Base-by-base conservation (phyloP, 2,797 vertebrate species). In the Amphiprion clarkii region DNA sequence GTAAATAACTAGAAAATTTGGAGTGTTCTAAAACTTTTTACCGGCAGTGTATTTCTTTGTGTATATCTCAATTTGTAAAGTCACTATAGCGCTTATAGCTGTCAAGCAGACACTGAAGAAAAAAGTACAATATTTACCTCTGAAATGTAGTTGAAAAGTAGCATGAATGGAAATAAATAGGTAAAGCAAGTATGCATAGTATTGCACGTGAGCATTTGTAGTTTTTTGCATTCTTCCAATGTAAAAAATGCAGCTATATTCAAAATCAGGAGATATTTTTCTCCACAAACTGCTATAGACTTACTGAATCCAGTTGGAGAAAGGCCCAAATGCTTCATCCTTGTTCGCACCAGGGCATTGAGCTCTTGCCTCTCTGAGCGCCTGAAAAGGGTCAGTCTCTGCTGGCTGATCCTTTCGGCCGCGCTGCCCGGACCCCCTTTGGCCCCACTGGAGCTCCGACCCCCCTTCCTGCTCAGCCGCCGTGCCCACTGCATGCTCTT, bases 401-500 rank as follows among this genome's bases (percentile, higher is more conserved):
- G 96, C 85, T 96, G 95, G 87, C 92, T 96, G 87, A 96, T 96
- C 67, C 95, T 92, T 83, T 96, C 95, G 0, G 96, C 95, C 0
- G 95, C 95, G 1, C 94, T 95, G 12, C 95, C 94, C 0, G 94
- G 85, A 2, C 93, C 94, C 25, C 94, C 94, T 70, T 96, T 96
- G 78, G 94, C 86, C 4, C 90, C 91, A 0, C 89, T 87, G 33
- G 92, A 93, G 25, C 92, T 76, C n/a, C 95, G 93, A 0, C 93
- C 94, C 0, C 96, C 94, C 76, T 96, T 96, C 67, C 96, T 90
- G 89, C 95, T 96, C 66, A 96, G 91, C 25, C 96, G 89, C 11
- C 96, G 93, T 0, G 96, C 96, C 96, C 96, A 96, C 91, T 95
- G 96, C 95, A 96, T 95, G 91, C 96, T 96, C 90, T 96, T 96